These are phyloP conservation scores for Chrosomus eos DNA, from an alignment of 2,797 vertebrate species.

Conservation along the genomic window DNA sequence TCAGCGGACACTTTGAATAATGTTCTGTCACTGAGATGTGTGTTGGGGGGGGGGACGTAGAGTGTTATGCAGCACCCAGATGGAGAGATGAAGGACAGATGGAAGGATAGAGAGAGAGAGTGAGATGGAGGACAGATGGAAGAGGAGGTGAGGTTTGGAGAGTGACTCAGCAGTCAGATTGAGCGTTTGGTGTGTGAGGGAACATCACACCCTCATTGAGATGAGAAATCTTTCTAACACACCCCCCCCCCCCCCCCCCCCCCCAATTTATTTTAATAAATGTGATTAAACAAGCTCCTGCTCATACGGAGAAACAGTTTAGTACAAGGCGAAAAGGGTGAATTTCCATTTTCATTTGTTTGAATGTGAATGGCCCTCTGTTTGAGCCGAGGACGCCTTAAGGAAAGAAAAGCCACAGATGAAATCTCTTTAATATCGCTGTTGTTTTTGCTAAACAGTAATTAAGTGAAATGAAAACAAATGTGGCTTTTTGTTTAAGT, in stretches of 20 bases:
- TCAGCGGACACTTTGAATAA: conserved; percentile 15
- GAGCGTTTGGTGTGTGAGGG: conserved; percentile 74
- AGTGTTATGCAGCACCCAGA: conserved; percentile 29
- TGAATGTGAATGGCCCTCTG: not conserved
- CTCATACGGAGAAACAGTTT: not conserved
- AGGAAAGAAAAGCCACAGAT: not conserved
- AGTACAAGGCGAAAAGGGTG: not conserved
- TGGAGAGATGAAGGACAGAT: conserved; percentile 51
- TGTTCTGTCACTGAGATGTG: conserved; percentile 20
- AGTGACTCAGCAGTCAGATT: conserved; percentile 57
- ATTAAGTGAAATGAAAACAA: not conserved
- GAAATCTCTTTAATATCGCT: not conserved
- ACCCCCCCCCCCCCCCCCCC: not conserved
- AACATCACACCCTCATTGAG: conserved; percentile 79
- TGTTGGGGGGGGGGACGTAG: conserved; percentile 13
- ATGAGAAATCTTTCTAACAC: conserved; percentile 60
- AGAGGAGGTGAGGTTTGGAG: conserved; percentile 44
- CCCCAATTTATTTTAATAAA: not conserved
- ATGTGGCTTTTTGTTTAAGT: conserved; percentile 2
- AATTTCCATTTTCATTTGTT: not conserved
- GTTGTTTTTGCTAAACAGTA: not conserved
- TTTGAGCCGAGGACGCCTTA: not conserved
- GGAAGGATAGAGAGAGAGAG: conserved; percentile 47
- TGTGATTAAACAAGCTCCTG: not conserved
- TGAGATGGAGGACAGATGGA: conserved; percentile 46